phyloP scores from a whole-genome alignment of 2,888 invertebrate genomes.

The Mythimna loreyi region DNA sequence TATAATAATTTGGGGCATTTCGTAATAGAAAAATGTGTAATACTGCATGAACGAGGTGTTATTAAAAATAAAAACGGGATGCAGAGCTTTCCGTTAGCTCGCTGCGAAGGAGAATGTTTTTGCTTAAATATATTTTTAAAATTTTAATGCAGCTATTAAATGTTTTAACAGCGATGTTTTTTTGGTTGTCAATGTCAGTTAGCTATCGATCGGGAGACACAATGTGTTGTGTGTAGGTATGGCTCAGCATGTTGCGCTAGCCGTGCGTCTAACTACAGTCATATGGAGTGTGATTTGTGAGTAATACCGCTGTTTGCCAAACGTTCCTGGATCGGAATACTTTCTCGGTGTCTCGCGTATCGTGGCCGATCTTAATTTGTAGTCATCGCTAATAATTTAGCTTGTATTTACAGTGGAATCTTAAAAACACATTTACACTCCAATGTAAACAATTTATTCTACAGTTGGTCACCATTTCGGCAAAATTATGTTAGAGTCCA shows the following conservation, averaged over 20 bases:
- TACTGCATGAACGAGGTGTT: conserved; percentile 50
- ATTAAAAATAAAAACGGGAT: conserved; percentile 54
- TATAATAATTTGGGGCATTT: conserved; percentile 69
- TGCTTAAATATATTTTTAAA: conserved; percentile 47
- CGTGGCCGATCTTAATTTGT: conserved; percentile 30
- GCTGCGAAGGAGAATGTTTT: conserved; percentile 38
- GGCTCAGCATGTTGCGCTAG: not conserved
- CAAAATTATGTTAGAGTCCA: not conserved
- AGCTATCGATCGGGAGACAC: conserved; percentile 39
- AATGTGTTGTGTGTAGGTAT: conserved; percentile 14
- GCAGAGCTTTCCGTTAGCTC: conserved; percentile 42
- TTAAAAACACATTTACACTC: not conserved
- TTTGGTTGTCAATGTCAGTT: conserved; percentile 39
- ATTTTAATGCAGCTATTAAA: conserved; percentile 54
- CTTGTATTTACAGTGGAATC: not conserved
- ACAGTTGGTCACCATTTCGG: not conserved
- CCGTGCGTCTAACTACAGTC: conserved; percentile 20
- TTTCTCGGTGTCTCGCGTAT: conserved; percentile 38
- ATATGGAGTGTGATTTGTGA: conserved; percentile 40
- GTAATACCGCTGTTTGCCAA: conserved; percentile 62
- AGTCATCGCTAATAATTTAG: conserved; percentile 26
- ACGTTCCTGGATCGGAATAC: conserved; percentile 48
- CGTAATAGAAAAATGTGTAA: conserved; percentile 58
- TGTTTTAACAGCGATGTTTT: conserved; percentile 36
- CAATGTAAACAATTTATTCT: not conserved